Percentiles rank a stretch among this genome's conserved stretches.
Evolutionary conservation across 2,888 invertebrate species (phyloP).

Genomic region (Plebejus melissa): DNA sequence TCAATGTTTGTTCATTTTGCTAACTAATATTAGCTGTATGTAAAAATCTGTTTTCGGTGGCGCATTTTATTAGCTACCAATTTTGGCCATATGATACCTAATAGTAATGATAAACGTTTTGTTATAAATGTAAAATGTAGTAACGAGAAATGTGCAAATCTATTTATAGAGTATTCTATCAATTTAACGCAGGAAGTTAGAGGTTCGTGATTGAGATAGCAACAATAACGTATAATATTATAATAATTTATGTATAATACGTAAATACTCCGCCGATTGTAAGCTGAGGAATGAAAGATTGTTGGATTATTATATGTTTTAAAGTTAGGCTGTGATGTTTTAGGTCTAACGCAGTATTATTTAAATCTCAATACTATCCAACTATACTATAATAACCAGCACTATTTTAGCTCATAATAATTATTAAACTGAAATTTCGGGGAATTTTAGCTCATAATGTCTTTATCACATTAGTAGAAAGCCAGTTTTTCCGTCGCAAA

Average conservation of each 20-base stretch:
- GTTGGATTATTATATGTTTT: background rate
- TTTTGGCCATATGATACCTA: background rate
- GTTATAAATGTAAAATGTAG: background rate
- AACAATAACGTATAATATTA: background rate
- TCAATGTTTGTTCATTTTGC: background rate
- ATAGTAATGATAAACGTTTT: background rate
- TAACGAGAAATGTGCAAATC: too few relatives aligned
- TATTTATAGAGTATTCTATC: background rate
- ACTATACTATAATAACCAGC: too few relatives aligned
- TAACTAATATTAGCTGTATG: background rate
- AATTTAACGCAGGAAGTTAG: background rate
- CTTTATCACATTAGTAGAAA: too few relatives aligned
- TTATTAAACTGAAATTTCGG: too few relatives aligned
- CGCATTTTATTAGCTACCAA: background rate
- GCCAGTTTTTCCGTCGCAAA: too few relatives aligned
- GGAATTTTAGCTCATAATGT: too few relatives aligned
- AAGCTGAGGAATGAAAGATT: background rate
- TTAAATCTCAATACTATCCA: too few relatives aligned
- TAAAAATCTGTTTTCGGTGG: slow-evolving; percentile 8
- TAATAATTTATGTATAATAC: background rate
- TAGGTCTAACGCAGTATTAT: too few relatives aligned
- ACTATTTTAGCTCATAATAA: too few relatives aligned
- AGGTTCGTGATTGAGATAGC: background rate
- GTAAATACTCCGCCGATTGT: background rate
- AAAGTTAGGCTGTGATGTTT: too few relatives aligned